Conservation (phyloP, 2,888 invertebrate genomes). For the Crepidodera aurea region DNA sequence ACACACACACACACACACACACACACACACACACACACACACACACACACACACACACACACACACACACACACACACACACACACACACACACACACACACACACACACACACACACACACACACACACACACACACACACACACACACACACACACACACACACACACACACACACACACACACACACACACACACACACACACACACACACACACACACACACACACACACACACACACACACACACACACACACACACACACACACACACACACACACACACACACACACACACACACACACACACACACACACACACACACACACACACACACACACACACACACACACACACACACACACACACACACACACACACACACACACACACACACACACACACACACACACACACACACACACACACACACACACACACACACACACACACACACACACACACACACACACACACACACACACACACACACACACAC, state of each 20-base stretch:
- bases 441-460: neutral
- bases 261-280: neutral
- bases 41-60: neutral
- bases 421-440: neutral
- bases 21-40: neutral
- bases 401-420: neutral
- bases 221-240: neutral
- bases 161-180: neutral
- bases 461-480: neutral
- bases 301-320: neutral
- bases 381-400: neutral
- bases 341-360: neutral
- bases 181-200: neutral
- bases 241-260: neutral
- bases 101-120: neutral
- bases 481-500: neutral
- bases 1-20: neutral
- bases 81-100: neutral
- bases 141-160: neutral
- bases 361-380: neutral
- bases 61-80: neutral
- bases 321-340: neutral
- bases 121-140: neutral
- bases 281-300: neutral
- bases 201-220: neutral